Evolutionary conservation across 1,140 invertebrate genomes (phyloP).

Genomic region (Colletes latitarsis): DNA sequence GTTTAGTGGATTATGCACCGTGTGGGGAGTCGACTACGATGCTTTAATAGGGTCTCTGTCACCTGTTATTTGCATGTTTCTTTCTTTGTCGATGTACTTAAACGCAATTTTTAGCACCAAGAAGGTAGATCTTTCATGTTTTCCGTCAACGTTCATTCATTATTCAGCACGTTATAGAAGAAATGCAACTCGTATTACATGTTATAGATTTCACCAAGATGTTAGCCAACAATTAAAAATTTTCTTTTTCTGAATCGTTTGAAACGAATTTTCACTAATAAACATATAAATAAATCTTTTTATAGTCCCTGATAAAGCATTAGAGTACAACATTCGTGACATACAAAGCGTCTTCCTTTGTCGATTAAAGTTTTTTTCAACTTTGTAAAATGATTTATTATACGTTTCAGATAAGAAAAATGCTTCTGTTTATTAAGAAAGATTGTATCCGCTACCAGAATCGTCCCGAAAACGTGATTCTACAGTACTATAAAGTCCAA

Average conservation of each 20-base stretch:
- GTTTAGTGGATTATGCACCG: neutral
- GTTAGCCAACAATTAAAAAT: no score
- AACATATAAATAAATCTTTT: no score
- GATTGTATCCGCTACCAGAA: neutral
- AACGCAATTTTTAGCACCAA: neutral
- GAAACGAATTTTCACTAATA: neutral
- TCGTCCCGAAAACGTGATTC: slow-evolving; percentile 3
- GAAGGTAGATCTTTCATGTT: neutral
- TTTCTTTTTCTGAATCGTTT: no score
- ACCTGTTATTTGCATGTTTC: neutral
- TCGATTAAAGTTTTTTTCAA: neutral
- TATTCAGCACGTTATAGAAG: no score
- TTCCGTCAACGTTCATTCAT: no score
- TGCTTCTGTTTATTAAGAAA: neutral
- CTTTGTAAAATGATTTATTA: no score
- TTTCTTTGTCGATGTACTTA: neutral
- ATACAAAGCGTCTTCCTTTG: neutral
- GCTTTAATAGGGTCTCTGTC: neutral
- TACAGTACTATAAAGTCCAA: neutral
- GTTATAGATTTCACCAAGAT: no score
- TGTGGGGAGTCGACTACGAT: neutral
- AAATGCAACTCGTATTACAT: no score
- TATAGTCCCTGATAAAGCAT: no score
- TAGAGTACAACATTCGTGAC: neutral
- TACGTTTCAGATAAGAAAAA: neutral